A percentile compares a stretch with the other conserved stretches of the same genome.
Conservation (phyloP, 2,113 vertebrate species). For the Corynorhinus townsendii region DNA sequence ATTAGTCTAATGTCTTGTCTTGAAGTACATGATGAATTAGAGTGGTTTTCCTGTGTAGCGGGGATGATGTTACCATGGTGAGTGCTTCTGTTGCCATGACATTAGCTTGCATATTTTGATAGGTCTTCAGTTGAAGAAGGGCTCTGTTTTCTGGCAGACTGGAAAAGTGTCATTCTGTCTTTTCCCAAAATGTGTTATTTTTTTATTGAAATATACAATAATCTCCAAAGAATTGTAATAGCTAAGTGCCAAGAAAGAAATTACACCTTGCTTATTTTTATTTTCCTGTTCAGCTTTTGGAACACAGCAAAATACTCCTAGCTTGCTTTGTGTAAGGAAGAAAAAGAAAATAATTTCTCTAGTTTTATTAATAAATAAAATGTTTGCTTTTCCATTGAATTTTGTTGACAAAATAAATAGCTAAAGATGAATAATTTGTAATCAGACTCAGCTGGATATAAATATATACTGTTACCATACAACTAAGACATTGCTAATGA, state of each 20-base stretch:
- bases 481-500: slow-evolving; percentile 24
- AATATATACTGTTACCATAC: slow-evolving; percentile 10
- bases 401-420: slow-evolving; percentile 55
- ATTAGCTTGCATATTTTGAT: slow-evolving; percentile 81
- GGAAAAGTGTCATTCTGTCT: slow-evolving; percentile 61
- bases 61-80: slow-evolving; percentile 83
- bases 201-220: slow-evolving; percentile 35
- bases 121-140: slow-evolving; percentile 73
- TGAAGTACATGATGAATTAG: slow-evolving; percentile 71
- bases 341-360: slow-evolving; percentile 27
- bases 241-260: slow-evolving; percentile 39
- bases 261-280: background rate
- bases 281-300: slow-evolving; percentile 31
- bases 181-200: slow-evolving; percentile 50
- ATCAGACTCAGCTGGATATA: background rate
- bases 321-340: slow-evolving; percentile 15
- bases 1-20: slow-evolving; percentile 74
- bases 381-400: slow-evolving; percentile 8
- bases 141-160: slow-evolving; percentile 74
- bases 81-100: slow-evolving; percentile 85
- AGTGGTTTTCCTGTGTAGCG: slow-evolving; percentile 71
- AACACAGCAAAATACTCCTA: slow-evolving; percentile 36
- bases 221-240: slow-evolving; percentile 58
- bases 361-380: slow-evolving; percentile 44
- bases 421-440: slow-evolving; percentile 30